Percentiles rank a stretch among this genome's conserved stretches.
phyloP scores from a whole-genome alignment of 2,888 invertebrate genomes.

The Drosophila demipolita region DNA sequence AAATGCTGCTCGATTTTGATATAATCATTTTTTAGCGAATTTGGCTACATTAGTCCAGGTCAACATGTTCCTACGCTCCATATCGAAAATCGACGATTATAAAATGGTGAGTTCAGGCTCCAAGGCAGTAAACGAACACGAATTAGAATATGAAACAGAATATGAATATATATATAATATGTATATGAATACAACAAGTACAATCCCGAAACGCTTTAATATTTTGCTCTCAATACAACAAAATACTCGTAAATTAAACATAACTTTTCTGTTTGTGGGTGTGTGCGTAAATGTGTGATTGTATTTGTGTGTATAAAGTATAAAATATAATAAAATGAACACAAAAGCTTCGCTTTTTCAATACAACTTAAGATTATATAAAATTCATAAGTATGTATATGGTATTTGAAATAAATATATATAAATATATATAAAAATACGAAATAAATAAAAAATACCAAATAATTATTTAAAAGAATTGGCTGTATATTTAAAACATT shows the following conservation, averaged over 20 bases:
- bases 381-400: slow-evolving; percentile 34
- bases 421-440: slow-evolving; percentile 43
- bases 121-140: slow-evolving; percentile 14
- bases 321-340: slow-evolving; percentile 24
- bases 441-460: background rate
- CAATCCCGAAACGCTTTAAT: slow-evolving; percentile 52
- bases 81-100: slow-evolving; percentile 99
- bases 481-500: slow-evolving; percentile 13
- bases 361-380: slow-evolving; percentile 21
- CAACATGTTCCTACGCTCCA: slow-evolving; percentile 98
- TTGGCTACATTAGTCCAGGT: slow-evolving; percentile 95
- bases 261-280: slow-evolving; percentile 20
- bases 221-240: slow-evolving; percentile 34
- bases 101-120: slow-evolving; percentile 95
- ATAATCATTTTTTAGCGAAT: slow-evolving; percentile 87
- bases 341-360: slow-evolving; percentile 46
- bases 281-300: slow-evolving; percentile 9
- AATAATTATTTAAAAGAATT: slow-evolving; percentile 16
- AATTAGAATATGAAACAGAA: slow-evolving; percentile 32
- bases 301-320: slow-evolving; percentile 18
- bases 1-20: slow-evolving; percentile 60
- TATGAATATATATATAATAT: slow-evolving; percentile 28
- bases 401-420: slow-evolving; percentile 29
- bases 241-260: slow-evolving; percentile 22
- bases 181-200: slow-evolving; percentile 31